Evolutionary conservation across 2,113 vertebrate species (phyloP).

Genomic region (Rynchops niger): DNA sequence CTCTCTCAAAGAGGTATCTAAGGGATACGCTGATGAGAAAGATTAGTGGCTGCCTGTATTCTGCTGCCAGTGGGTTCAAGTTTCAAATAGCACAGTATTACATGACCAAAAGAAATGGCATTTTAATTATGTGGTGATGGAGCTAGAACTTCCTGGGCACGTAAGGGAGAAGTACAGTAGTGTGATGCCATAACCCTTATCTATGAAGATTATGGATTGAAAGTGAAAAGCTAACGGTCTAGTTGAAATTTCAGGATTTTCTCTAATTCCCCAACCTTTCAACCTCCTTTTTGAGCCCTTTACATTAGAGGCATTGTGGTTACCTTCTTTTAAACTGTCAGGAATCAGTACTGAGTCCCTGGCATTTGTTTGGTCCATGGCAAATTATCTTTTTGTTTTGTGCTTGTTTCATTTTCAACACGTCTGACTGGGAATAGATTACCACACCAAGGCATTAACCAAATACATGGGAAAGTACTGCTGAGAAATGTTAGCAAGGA

Average conservation of each 20-base stretch:
- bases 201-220: not conserved
- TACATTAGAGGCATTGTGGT: not conserved
- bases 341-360: not conserved
- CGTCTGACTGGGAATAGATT: not conserved
- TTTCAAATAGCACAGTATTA: not conserved
- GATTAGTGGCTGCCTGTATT: not conserved
- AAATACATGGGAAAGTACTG: not conserved
- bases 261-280: not conserved
- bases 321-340: not conserved
- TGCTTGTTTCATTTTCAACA: not conserved
- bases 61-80: not conserved
- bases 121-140: not conserved
- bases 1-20: not conserved
- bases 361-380: not conserved
- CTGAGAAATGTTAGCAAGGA: not conserved
- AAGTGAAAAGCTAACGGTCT: not conserved
- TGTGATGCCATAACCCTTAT: not conserved
- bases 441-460: not conserved
- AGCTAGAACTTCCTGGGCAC: not conserved
- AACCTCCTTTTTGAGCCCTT: not conserved
- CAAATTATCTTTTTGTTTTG: not conserved
- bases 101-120: not conserved
- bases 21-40: not conserved
- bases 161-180: not conserved
- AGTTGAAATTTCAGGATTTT: not conserved